Evolutionary conservation across 1,140 invertebrate species (phyloP), one percentile per base, ranked within the genome.

Genomic region (Saccostrea glomerata): DNA sequence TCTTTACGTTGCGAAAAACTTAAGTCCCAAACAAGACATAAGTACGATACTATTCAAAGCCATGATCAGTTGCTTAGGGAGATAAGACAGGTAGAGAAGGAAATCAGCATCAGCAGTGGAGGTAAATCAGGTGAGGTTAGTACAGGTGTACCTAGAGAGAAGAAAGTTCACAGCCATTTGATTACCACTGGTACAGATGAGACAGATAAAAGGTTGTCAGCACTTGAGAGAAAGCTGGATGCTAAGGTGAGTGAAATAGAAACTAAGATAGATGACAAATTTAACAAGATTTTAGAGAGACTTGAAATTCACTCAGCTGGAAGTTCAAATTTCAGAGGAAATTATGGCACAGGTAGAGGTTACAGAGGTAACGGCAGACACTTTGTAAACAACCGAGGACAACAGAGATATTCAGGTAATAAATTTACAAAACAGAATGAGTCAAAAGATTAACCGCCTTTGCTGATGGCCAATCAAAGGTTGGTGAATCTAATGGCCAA

Each of bases 381-480:
- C 15, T 20, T 66, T 20, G 63, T 66, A 66, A 25, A 66, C 63
- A 20, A 66, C 63, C 17, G 63, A 66, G 63, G 23, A 25, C 17
- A 20, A 66, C 23, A 30, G 12, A 30, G 12, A 77, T 12, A 30
- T 25, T 40, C 23, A 30, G 36, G 23, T 25, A 25, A 25, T 23
- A 77, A 13, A 30, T 25, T 40, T 77, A 25, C 23, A 40, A 66
- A 9, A n/a, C 17, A 66, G n/a, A n/a, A n/a, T 9, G 20, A 84
- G 13, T n/a, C 83, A 84, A 84, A 60, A 54, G 54, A 23, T 17
- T 60, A 60, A 85, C 55, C 20, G 55, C 55, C 83, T 85, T 58
- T 85, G 84, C 54, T 85, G 56, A 11, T 85, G 84, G 84, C 84
- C 84, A 36, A 25, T 55, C 58, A 63, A 58, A 85, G 84, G 58